Evolutionary conservation across 2,113 vertebrate genomes (phyloP), one percentile per base, ranked within the genome.

Genomic region (Prolemur simus): DNA sequence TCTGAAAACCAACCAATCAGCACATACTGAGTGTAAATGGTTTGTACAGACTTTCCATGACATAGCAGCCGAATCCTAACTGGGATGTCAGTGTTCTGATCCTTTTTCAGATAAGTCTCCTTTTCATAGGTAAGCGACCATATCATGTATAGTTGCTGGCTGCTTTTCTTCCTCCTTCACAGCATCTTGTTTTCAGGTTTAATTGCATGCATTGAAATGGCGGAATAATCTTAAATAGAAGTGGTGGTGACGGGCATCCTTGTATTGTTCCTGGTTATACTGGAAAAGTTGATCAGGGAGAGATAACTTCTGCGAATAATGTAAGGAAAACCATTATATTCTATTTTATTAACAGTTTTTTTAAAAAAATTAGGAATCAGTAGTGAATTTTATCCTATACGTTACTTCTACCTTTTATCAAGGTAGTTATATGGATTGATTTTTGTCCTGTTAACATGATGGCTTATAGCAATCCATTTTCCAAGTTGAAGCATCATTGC

Each of bases 61-160:
- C 29, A 32, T 6, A 54, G 87, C 71, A 69, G 64, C 71, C 91
- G 69, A 93, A 64, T 32, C 80, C 74, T 78, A 73, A 69, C 15
- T 3, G 2, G 32, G 47, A 82, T 88, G 86, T 95, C 77, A 95
- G 47, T 89, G 54, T 89, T 96, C 58, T 66, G 85, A 92, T 94
- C 52, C 4, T 29, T 88, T 49, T 73, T 91, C 68, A 94, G 63
- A 89, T 86, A 93, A 78, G 74, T 94, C 60, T 93, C 42, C n/a
- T 82, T 86, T 88, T 97, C 21, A 42, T 69, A 91, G 47, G n/a
- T 89, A 95, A 97, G 39, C 47, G 96, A 82, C 47, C 25, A 63
- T 82, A 88, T 34, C 29, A 86, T 82, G 32, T 37, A 25, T 63
- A 95, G 54, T 77, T 94, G 45, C 45, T 84, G 52, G 5, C 2